Evolutionary conservation across 2,113 vertebrate species (phyloP).

Genomic region (Oxygymnocypris stewartii): DNA sequence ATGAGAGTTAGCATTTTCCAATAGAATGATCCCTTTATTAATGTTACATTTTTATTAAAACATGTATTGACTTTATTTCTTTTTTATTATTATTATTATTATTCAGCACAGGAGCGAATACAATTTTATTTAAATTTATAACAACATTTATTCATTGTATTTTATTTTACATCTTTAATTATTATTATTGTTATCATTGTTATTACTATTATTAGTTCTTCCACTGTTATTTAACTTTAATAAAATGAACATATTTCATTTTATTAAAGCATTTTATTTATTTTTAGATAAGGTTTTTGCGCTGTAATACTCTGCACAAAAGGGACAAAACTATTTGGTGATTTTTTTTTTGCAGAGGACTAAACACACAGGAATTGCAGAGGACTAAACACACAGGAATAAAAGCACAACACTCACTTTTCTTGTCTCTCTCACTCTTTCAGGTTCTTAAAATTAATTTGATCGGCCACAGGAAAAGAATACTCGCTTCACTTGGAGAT

Average conservation of each 20-base stretch:
- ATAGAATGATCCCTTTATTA: background rate
- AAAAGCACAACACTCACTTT: background rate
- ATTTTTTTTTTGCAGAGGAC: too few species aligned
- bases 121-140: background rate
- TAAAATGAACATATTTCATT: too few species aligned
- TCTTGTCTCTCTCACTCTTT: conserved; percentile 37
- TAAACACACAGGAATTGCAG: too few species aligned
- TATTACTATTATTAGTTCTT: too few species aligned
- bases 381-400: background rate
- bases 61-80: too few species aligned
- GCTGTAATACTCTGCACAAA: background rate
- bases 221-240: too few species aligned
- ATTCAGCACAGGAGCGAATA: background rate
- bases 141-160: too few species aligned
- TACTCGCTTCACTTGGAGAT: conserved; percentile 93
- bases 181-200: too few species aligned
- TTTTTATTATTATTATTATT: too few species aligned
- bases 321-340: background rate
- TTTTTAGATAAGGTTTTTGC: background rate
- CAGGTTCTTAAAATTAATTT: conserved; percentile 96
- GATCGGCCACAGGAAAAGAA: conserved; percentile 93
- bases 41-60: background rate
- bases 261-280: background rate
- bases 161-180: background rate
- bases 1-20: background rate